Evolutionary conservation across 2,888 invertebrate species (phyloP).

Genomic region (Gasteruption jaculator): DNA sequence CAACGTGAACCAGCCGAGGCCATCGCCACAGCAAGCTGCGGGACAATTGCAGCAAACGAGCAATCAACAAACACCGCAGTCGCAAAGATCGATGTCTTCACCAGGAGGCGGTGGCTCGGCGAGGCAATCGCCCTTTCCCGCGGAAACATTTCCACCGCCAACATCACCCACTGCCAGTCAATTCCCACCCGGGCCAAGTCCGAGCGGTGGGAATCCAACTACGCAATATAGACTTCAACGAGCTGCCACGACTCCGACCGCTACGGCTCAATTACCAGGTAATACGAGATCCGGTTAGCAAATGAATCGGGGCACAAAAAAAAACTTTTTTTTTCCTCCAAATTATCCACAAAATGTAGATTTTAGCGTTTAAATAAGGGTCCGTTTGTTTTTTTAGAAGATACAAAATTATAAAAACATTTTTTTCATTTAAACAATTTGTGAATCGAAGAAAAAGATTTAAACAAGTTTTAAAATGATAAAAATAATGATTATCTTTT

Average conservation of each 20-base stretch:
- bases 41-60: slow-evolving; percentile 48
- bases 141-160: slow-evolving; percentile 55
- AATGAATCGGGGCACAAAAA: too few species aligned
- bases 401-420: too few species aligned
- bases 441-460: too few species aligned
- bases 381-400: too few species aligned
- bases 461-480: too few species aligned
- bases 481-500: too few species aligned
- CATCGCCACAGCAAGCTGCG: slow-evolving; percentile 53
- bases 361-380: too few species aligned
- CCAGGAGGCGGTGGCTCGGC: slow-evolving; percentile 54
- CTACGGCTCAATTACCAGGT: slow-evolving; percentile 62
- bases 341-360: too few species aligned
- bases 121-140: slow-evolving; percentile 57
- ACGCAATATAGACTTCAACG: slow-evolving; percentile 59
- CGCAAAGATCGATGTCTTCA: slow-evolving; percentile 80
- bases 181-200: slow-evolving; percentile 45
- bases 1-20: slow-evolving; percentile 51
- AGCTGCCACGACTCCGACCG: slow-evolving; percentile 56
- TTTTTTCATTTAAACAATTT: too few species aligned
- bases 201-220: slow-evolving; percentile 46
- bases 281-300: slow-evolving; percentile 27
- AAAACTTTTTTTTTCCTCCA: too few species aligned
- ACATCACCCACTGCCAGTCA: slow-evolving; percentile 55
- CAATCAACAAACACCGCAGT: slow-evolving; percentile 62